phyloP scores from a whole-genome alignment of 2,113 vertebrate genomes.

The Sus scrofa region DNA sequence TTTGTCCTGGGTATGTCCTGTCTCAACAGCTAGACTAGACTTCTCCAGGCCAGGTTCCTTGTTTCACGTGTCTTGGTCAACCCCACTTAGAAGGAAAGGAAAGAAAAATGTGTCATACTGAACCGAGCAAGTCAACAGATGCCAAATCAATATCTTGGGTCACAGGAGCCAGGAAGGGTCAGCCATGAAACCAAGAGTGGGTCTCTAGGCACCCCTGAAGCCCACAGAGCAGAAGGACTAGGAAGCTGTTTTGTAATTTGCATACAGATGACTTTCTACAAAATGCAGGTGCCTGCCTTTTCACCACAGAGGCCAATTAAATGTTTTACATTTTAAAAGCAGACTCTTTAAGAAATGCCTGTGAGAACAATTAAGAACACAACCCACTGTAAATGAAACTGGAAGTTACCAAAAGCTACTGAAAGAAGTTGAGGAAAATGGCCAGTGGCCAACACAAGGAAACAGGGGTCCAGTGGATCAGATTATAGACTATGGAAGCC shows the following conservation, averaged over 20 bases:
- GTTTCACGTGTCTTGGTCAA: not conserved
- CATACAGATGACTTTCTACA: slow-evolving; percentile 62
- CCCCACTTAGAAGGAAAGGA: not conserved
- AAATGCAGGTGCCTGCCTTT: slow-evolving; percentile 58
- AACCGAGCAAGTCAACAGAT: not conserved
- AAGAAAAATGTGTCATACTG: not conserved
- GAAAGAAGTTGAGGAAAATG: slow-evolving; percentile 52
- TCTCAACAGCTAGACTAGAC: not conserved
- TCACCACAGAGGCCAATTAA: slow-evolving; percentile 76
- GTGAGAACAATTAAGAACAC: slow-evolving; percentile 75
- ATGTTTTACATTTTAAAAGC: slow-evolving; percentile 68
- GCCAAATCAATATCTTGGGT: not conserved
- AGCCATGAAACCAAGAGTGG: not conserved
- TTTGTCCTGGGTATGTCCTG: not conserved
- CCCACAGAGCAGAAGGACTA: not conserved
- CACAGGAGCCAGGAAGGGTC: not conserved
- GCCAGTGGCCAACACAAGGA: not conserved
- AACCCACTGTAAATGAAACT: slow-evolving; percentile 69
- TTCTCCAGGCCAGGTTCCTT: not conserved
- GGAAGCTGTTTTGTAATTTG: slow-evolving; percentile 25
- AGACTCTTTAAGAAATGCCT: slow-evolving; percentile 76
- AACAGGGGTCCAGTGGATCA: not conserved
- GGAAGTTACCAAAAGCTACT: slow-evolving; percentile 65
- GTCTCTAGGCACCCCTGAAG: not conserved
- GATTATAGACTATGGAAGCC: not conserved